Percentiles rank a stretch among this genome's conserved stretches.
phyloP scores from a whole-genome alignment of 2,797 vertebrate species.

The Acanthopagrus latus region DNA sequence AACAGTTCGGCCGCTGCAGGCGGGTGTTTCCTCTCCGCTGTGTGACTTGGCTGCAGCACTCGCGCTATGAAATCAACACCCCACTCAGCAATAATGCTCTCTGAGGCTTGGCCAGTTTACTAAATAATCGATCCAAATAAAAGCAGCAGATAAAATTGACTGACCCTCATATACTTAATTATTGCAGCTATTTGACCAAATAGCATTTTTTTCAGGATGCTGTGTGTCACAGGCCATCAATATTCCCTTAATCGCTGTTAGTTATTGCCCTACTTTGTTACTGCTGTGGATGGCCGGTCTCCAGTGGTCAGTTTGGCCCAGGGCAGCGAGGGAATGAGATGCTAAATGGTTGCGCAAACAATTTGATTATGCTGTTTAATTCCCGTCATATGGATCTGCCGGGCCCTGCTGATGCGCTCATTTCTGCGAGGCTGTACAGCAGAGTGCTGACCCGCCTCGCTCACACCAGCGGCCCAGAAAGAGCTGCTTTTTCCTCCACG shows the following conservation, averaged over 20 bases:
- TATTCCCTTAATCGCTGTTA: constrained; percentile 90
- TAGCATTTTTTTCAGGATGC: constrained; percentile 90
- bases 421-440: constrained; percentile 68
- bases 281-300: constrained; percentile 84
- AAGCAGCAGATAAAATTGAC: constrained; percentile 94
- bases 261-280: constrained; percentile 89
- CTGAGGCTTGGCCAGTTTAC: constrained; percentile 85
- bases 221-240: constrained; percentile 90
- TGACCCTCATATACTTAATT: constrained; percentile 94
- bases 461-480: constrained; percentile 64
- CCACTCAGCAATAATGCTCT: constrained; percentile 88
- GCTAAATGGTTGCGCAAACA: constrained; percentile 86
- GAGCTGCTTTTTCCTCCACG: constrained; percentile 64
- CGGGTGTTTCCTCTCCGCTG: constrained; percentile 38
- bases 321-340: constrained; percentile 83
- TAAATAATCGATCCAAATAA: constrained; percentile 93
- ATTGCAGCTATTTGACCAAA: constrained; percentile 92
- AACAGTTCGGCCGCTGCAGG: constrained; percentile 1
- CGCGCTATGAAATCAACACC: constrained; percentile 78
- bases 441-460: constrained; percentile 78
- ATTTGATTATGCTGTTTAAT: constrained; percentile 88
- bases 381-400: constrained; percentile 85
- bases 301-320: constrained; percentile 84
- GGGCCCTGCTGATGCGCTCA: constrained; percentile 77
- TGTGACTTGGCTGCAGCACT: constrained; percentile 64